phyloP scores from a whole-genome alignment of 2,113 vertebrate species.

The Crocuta crocuta region DNA sequence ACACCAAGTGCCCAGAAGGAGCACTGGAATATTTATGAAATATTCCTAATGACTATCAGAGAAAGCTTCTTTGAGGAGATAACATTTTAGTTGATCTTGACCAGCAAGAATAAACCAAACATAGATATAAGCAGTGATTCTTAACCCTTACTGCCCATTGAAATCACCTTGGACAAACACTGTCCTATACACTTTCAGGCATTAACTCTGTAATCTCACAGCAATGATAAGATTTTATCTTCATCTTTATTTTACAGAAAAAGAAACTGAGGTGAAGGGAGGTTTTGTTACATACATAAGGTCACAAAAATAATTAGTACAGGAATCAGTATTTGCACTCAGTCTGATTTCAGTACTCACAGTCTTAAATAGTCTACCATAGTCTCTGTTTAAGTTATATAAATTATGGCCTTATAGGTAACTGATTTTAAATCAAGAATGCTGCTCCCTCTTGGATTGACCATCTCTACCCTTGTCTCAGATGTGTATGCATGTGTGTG shows the following conservation, averaged over 20 bases:
- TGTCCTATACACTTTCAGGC: not conserved
- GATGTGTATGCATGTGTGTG: not conserved
- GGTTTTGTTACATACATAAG: not conserved
- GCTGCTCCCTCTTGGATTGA: not conserved
- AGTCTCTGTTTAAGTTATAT: not conserved
- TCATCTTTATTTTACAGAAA: not conserved
- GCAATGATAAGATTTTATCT: not conserved
- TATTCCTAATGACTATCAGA: not conserved
- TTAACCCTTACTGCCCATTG: not conserved
- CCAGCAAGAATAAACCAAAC: not conserved
- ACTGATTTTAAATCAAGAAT: slow-evolving; percentile 6
- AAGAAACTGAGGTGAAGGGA: not conserved
- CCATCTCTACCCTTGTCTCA: not conserved
- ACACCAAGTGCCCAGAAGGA: not conserved
- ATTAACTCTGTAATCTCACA: not conserved
- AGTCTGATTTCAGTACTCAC: not conserved
- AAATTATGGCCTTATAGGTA: not conserved
- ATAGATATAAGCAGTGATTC: not conserved
- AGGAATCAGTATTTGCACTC: not conserved
- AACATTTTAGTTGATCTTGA: not conserved
- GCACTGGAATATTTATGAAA: not conserved
- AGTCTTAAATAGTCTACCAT: not conserved
- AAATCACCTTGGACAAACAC: not conserved
- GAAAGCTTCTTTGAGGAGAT: not conserved
- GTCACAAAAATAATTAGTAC: not conserved